Percentiles rank a stretch among this genome's conserved stretches.
Conservation (phyloP, 2,888 invertebrate genomes). For the Latrodectus elegans region DNA sequence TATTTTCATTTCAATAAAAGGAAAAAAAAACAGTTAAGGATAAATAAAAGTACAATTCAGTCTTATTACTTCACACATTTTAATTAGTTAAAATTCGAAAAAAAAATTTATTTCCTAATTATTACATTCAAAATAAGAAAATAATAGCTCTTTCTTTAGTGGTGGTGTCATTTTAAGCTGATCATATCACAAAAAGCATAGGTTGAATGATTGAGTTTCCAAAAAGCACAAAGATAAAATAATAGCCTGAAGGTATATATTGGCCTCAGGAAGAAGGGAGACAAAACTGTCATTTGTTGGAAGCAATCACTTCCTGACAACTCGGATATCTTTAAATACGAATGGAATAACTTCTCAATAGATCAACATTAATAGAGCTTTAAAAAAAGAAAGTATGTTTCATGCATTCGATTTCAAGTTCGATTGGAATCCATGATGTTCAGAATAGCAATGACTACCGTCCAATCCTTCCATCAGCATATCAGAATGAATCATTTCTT, state of each 20-base stretch:
- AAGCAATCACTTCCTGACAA: constrained; percentile 23
- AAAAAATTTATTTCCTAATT: no score
- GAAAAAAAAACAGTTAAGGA: no score
- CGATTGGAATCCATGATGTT: constrained; percentile 5
- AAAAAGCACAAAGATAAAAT: neutral
- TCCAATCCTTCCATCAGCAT: constrained; percentile 29
- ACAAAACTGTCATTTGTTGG: constrained; percentile 34
- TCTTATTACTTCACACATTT: no score
- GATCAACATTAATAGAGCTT: constrained; percentile 46
- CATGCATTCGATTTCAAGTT: constrained; percentile 31
- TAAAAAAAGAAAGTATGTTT: constrained; percentile 50
- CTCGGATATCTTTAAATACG: constrained; percentile 60
- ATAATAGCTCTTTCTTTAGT: no score
- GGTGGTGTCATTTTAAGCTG: no score
- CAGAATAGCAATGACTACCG: constrained; percentile 58
- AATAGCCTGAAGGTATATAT: constrained; percentile 40
- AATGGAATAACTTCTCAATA: constrained; percentile 48
- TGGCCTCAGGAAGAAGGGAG: constrained; percentile 15
- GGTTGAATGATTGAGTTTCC: no score
- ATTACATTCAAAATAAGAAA: no score
- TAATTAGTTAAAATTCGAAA: no score
- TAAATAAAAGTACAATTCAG: no score
- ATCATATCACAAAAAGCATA: no score
- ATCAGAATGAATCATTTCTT: neutral
- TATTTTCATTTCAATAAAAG: no score